phyloP scores from a whole-genome alignment of 1,140 invertebrate genomes.

The Drosophila elegans region DNA sequence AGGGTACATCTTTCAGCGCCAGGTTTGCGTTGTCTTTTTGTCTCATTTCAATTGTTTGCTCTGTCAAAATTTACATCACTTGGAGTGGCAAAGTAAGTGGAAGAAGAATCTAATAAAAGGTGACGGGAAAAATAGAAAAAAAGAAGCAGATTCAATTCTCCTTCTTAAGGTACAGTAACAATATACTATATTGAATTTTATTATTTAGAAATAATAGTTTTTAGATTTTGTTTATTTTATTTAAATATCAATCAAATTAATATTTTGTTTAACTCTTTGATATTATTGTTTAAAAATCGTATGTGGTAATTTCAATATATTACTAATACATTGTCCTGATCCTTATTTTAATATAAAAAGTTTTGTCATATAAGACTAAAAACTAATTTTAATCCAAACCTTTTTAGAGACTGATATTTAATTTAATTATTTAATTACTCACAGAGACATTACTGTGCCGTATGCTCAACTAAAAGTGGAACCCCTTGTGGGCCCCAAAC shows the following conservation, averaged over 20 bases:
- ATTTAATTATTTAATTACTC: no score
- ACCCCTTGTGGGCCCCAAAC: constrained; percentile 6
- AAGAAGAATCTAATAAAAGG: constrained; percentile 9
- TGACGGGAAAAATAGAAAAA: neutral
- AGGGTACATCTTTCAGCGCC: constrained; percentile 61
- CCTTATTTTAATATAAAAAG: no score
- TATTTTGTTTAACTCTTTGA: no score
- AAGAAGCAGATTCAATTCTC: constrained; percentile 1
- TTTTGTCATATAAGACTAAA: no score
- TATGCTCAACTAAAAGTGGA: constrained; percentile 3
- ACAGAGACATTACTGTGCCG: neutral
- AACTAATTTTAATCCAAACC: no score
- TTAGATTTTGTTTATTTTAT: neutral
- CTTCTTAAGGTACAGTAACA: constrained; percentile 9
- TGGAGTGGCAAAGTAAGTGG: constrained; percentile 18
- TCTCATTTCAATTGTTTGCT: constrained; percentile 66
- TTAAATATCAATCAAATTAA: no score
- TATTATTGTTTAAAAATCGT: no score
- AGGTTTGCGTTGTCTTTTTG: constrained; percentile 27
- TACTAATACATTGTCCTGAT: no score
- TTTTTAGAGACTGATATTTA: no score
- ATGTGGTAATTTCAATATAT: no score
- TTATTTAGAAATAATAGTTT: no score
- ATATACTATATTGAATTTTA: neutral
- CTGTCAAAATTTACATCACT: constrained; percentile 68